Base-by-base conservation (phyloP, 2,888 invertebrate species). In the Drosophila barbarae region DNA sequence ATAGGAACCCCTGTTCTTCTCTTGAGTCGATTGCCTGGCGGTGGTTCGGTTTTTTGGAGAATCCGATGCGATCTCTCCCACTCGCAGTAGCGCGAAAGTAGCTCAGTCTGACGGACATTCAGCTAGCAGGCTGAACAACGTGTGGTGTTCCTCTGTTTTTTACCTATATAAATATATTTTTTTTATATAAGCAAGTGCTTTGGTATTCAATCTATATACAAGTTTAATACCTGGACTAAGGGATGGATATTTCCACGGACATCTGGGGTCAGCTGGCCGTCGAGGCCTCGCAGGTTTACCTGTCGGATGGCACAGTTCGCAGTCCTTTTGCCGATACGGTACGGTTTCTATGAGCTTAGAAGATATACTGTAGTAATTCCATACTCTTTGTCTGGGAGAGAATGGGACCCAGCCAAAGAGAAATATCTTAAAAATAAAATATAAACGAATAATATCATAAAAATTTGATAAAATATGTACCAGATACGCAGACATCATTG, bases 251-350 rank as follows among this genome's bases (percentile, higher is more conserved):
- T 76, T 91, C 92, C 49, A 92, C 93, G 56, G 95, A 96, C 91
- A 94, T 96, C 85, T 96, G 96, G 96, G 95, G 96, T 51, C 96
- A 96, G 89, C 91, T 96, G 85, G 96, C 96, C 68, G 91, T 96
- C 65, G 96, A 96, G 90, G 95, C 95, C 56, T 94, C 94, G 79
- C 95, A 95, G 90, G 94, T 96, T 73, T 96, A 95, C 90, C 91
- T 96, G 74, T 93, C 93, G 39, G 96, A 96, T 90, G 95, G 94
- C 71, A 94, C 94, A 63, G 90, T 93, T 80, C 93, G 94, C 87
- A 95, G 95, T 89, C 95, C 95, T 69, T 96, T 95, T 88, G 94
- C 95, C 64, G 93, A 92, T 89, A 96, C 96, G 93, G 96, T 96
- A 94, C 91, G 90, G 71, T 5, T 47, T 47, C 30, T 32, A 49